phyloP scores from a whole-genome alignment of 2,888 invertebrate genomes.

The Balanococcus diminutus region DNA sequence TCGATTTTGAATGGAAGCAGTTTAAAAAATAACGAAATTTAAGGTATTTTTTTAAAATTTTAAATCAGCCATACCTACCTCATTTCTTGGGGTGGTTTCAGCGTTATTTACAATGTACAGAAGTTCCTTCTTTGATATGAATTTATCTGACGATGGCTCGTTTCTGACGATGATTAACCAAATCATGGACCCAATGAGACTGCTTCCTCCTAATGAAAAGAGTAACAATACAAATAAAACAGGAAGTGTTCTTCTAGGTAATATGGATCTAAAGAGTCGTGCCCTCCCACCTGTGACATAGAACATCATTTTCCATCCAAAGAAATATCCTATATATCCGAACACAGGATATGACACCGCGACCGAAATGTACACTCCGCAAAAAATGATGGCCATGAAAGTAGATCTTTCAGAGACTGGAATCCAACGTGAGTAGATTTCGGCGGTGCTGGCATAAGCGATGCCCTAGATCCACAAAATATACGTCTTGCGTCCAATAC shows the following conservation, averaged over 20 bases:
- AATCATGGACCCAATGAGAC: not conserved
- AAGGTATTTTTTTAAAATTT: not conserved
- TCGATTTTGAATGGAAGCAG: not conserved
- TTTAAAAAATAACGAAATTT: not conserved
- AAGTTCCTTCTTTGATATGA: not conserved
- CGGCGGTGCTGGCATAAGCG: constrained; percentile 14
- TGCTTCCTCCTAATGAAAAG: not conserved
- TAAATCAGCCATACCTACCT: not conserved
- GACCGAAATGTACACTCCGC: not conserved
- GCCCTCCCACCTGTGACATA: constrained; percentile 68
- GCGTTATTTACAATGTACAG: not conserved
- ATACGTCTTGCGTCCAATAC: no score
- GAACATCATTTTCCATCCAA: constrained; percentile 20
- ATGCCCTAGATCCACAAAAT: constrained; percentile 31
- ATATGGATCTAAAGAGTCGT: no score
- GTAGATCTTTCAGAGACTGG: constrained; percentile 25
- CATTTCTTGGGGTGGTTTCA: not conserved
- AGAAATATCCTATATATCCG: constrained; percentile 7
- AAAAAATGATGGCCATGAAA: not conserved
- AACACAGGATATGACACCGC: constrained; percentile 26
- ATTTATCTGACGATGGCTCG: not conserved
- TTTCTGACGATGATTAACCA: not conserved
- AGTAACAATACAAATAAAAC: no score
- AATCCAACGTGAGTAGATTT: constrained; percentile 33
- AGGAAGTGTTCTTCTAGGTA: no score